These are phyloP conservation scores for Fragum whitleyi DNA, from an alignment of 2,888 invertebrate genomes.

Conservation along the genomic window DNA sequence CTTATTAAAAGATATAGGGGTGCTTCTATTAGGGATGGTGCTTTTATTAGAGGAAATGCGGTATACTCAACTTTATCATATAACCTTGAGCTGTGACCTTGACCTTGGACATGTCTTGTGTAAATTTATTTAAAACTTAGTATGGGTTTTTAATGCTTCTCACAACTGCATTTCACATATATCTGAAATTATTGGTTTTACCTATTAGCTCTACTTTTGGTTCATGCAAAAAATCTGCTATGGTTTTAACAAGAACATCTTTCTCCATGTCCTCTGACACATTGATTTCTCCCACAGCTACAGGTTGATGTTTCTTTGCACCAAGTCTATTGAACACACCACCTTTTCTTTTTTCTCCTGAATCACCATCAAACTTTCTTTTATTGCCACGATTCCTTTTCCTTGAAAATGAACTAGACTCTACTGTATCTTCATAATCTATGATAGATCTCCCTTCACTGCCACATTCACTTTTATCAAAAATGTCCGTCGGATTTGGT, in stretches of 20 bases:
- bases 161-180: too few species aligned
- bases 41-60: too few species aligned
- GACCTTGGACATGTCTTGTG: too few species aligned
- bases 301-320: conserved; percentile 55
- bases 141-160: too few species aligned
- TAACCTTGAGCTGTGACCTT: too few species aligned
- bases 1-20: too few species aligned
- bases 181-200: too few species aligned
- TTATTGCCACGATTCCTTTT: conserved; percentile 41
- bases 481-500: conserved; percentile 65
- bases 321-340: conserved; percentile 61
- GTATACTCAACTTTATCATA: too few species aligned
- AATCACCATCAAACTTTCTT: conserved; percentile 42
- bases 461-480: conserved; percentile 11
- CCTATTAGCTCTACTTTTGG: conserved; percentile 74
- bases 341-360: conserved; percentile 20
- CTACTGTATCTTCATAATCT: conserved; percentile 59
- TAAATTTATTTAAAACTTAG: too few species aligned
- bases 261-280: conserved; percentile 63
- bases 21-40: too few species aligned
- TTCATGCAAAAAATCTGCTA: conserved; percentile 70
- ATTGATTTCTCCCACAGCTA: conserved; percentile 46
- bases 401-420: conserved; percentile 19
- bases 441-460: conserved; percentile 41
- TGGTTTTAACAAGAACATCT: conserved; percentile 61